phyloP scores from a whole-genome alignment of 1,140 invertebrate genomes.

The Drosophila asahinai region DNA sequence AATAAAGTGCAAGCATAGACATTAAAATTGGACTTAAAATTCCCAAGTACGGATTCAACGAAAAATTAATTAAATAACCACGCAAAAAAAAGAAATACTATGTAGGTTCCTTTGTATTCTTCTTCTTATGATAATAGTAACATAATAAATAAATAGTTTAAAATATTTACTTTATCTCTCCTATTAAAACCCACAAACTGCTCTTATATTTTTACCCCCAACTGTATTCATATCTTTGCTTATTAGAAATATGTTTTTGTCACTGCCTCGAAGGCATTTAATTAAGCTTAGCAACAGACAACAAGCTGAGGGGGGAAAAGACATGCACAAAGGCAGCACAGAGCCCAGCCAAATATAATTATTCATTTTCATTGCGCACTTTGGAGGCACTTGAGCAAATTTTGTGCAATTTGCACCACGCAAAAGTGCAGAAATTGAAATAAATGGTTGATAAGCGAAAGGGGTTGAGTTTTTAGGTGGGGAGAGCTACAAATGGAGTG shows the following conservation, averaged over 20 bases:
- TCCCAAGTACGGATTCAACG: too few relatives aligned
- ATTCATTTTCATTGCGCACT: constrained; percentile 64
- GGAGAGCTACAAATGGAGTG: constrained; percentile 18
- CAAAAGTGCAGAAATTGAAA: constrained; percentile 78
- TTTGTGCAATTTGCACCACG: constrained; percentile 69
- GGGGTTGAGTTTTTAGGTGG: not conserved
- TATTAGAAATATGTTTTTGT: constrained; percentile 47
- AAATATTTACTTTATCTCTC: not conserved
- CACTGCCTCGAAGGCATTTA: constrained; percentile 67
- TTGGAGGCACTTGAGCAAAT: constrained; percentile 68
- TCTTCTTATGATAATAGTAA: too few relatives aligned
- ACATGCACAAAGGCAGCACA: constrained; percentile 22
- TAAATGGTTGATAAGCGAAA: constrained; percentile 70
- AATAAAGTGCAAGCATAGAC: too few relatives aligned
- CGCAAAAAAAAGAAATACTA: too few relatives aligned
- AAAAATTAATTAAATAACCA: too few relatives aligned
- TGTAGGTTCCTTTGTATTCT: too few relatives aligned
- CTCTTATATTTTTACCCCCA: not conserved
- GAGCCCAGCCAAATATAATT: constrained; percentile 60
- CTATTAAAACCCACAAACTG: not conserved
- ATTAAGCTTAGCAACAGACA: constrained; percentile 56
- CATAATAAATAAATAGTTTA: too few relatives aligned
- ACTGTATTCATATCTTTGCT: constrained; percentile 1
- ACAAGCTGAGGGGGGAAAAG: not conserved
- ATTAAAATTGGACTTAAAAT: too few relatives aligned